phyloP scores from a whole-genome alignment of 2,888 invertebrate genomes.

The Synergus itoensis region DNA sequence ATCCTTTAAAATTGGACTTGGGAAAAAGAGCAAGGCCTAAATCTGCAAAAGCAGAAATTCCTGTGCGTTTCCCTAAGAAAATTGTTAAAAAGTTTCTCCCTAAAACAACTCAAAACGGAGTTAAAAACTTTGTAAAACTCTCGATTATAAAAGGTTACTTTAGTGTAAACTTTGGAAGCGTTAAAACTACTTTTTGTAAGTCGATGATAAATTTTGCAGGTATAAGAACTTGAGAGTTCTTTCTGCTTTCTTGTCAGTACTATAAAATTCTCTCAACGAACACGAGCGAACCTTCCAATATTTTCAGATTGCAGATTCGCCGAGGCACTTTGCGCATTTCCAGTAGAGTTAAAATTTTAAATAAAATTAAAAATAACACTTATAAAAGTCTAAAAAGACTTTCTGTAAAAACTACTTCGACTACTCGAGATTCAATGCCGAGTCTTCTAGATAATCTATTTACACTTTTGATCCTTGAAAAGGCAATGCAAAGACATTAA shows the following conservation, averaged over 20 bases:
- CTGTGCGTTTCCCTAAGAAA: conserved; percentile 5
- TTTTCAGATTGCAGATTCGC: not conserved
- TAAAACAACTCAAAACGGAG: conserved; percentile 12
- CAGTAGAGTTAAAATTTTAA: not conserved
- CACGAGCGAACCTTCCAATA: not conserved
- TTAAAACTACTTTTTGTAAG: conserved; percentile 17
- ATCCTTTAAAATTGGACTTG: not conserved
- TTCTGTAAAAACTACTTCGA: conserved; percentile 18
- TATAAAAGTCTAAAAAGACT: conserved; percentile 32
- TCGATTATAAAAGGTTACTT: conserved; percentile 41
- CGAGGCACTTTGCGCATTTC: conserved; percentile 53
- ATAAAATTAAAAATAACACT: conserved; percentile 5
- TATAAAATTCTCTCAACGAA: conserved; percentile 1
- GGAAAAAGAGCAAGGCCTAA: conserved; percentile 5
- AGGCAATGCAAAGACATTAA: not conserved
- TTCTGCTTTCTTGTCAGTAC: not conserved
- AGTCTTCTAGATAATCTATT: conserved; percentile 42
- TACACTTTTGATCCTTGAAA: conserved; percentile 39
- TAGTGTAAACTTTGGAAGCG: conserved; percentile 23
- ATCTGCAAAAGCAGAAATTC: not conserved
- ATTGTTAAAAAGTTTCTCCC: conserved; percentile 12
- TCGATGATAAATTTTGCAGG: conserved; percentile 16
- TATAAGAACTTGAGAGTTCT: not conserved
- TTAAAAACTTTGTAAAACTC: conserved; percentile 39
- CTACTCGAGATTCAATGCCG: conserved; percentile 10